Percentiles rank a stretch among this genome's conserved stretches.
phyloP scores from a whole-genome alignment of 2,888 invertebrate species.

The Autographa gamma region DNA sequence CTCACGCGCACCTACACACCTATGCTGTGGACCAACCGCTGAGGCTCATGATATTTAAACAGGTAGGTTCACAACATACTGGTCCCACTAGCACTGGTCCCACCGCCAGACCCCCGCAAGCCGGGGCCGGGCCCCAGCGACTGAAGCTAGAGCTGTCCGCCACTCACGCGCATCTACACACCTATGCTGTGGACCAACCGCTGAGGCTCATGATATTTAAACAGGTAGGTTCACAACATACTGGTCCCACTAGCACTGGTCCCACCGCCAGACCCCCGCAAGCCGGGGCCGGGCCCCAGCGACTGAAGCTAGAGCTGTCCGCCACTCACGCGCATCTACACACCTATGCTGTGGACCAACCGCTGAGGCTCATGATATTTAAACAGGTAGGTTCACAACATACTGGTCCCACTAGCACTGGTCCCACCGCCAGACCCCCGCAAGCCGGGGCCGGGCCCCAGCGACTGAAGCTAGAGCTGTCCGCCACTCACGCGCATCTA shows the following conservation, averaged over 20 bases:
- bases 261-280: constrained; percentile 85
- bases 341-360: constrained; percentile 94
- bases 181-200: constrained; percentile 94
- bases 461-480: constrained; percentile 92
- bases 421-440: too few species aligned
- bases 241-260: too few species aligned
- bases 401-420: too few species aligned
- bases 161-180: constrained; percentile 90
- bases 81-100: too few species aligned
- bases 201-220: constrained; percentile 95
- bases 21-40: constrained; percentile 95
- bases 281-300: constrained; percentile 90
- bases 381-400: constrained; percentile 90
- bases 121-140: constrained; percentile 90
- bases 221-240: constrained; percentile 86
- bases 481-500: constrained; percentile 90
- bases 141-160: constrained; percentile 92
- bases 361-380: constrained; percentile 95
- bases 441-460: constrained; percentile 90
- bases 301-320: constrained; percentile 92
- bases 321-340: constrained; percentile 90
- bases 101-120: constrained; percentile 87
- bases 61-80: constrained; percentile 80
- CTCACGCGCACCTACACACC: constrained; percentile 90
- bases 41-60: constrained; percentile 95